Base-by-base conservation (phyloP, 2,797 vertebrate genomes). In the Myioborus miniatus region DNA sequence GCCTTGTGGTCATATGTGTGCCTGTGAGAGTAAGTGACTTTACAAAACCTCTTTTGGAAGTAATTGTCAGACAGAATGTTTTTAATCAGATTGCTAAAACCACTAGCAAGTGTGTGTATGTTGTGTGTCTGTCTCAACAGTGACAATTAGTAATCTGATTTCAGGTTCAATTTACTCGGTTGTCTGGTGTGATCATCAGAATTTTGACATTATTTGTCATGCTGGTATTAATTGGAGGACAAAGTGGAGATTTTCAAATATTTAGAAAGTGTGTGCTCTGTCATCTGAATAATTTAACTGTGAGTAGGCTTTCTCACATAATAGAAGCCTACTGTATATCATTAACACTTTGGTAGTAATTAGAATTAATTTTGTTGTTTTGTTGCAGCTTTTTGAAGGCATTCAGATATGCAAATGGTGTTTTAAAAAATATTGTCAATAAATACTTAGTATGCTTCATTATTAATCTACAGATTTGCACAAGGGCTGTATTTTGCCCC, bases 1-100 rank as follows among this genome's bases (percentile, higher is more conserved):
- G 96, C 99, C 99, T 92, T 99, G 99, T 87, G 99, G 99, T 94
- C 99, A 99, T 98, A 99, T 99, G 99, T 99, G 99, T 97, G 99
- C 99, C 97, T 99, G 99, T 98, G 99, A 99, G 97, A 99, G 99
- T 99, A 98, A 99, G 99, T 99, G 87, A 62, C 65, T 72, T 65
- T 20, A 15, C 2, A 29, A 41, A 60, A 58, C 46, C 46, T 64
- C n/a, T 75, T 93, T 85, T 41, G 67, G 19, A 80, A 69, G 37
- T 63, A 30, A 27, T 29, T 0, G 0, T 83, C 55, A 74, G 80
- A 46, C 26, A 75, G 30, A 79, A 34, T 1, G 2, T 27, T 68
- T 83, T 47, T 4, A 46, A 60, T 82, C 15, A 39, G 37, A 32
- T 49, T 63, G 24, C 34, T 60, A 9, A 60, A 85, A 91, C 6